Base-by-base conservation (phyloP, 1,140 invertebrate species). In the Sitobion miscanthi region DNA sequence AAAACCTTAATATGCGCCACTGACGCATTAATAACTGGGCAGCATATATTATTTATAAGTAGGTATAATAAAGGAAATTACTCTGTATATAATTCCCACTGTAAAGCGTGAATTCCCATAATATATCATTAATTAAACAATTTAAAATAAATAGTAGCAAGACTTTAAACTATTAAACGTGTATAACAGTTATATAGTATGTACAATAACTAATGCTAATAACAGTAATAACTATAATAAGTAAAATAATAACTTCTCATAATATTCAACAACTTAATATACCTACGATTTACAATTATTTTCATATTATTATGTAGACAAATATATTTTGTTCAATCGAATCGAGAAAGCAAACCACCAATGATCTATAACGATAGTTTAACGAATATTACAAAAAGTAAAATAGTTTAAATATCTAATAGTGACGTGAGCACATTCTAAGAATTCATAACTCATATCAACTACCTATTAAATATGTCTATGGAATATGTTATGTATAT, bases 121-220 rank as follows among this genome's bases (percentile, higher is more conserved):
- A 35, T 77, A 77, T 17, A 77, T 77, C 30, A 77, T 77, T 77
- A 69, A 69, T n/a, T 69, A 77, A 77, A 77, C n/a, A 77, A 4
- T 77, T 42, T 77, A 77, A 77, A n/a, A 77, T 77, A 77, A 77
- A 77, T 77, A 69, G 23, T 69, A 77, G n/a, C 62, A 35, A 77
- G 30, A 77, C 62, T 77, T 69, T 69, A n/a, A 3, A 69, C 62
- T 69, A 69, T 69, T 77, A 77, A n/a, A 17, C 11, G 30, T 69
- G 30, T n/a, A 69, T 17, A 17, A 69, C 14, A 77, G n/a, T n/a
- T 77, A 17, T n/a, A 9, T 77, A 77, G 62, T 35, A 77, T n/a
- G 30, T 30, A 69, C 3, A 42, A 42, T 42, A 42, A 54, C 6
- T 20, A 54, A 5, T 52, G 14, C 49, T 52, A 52, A 52, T 52